These are phyloP conservation scores for Chaetura pelagica DNA, from an alignment of 2,113 vertebrate genomes.

Conservation along the genomic window DNA sequence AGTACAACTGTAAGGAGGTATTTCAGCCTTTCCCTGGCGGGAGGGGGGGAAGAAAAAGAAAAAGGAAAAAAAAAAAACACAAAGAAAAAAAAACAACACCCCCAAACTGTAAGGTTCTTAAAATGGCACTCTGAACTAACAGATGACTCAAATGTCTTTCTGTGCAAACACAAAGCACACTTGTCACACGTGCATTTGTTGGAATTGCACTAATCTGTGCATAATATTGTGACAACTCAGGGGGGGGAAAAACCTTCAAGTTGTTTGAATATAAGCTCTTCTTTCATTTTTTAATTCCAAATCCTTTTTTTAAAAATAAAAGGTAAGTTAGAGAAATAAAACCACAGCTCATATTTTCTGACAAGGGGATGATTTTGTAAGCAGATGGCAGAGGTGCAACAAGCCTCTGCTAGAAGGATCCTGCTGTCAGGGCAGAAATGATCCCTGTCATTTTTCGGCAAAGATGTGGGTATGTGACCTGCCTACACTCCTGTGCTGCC, in stretches of 20 bases:
- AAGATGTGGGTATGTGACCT: not conserved
- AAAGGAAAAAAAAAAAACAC: not conserved
- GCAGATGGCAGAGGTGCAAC: not conserved
- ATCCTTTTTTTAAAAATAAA: not conserved
- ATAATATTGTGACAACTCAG: not conserved
- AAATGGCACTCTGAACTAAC: not conserved
- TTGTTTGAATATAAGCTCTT: not conserved
- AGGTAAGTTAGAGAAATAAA: not conserved
- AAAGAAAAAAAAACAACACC: not conserved
- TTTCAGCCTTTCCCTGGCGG: not conserved
- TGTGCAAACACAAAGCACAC: not conserved
- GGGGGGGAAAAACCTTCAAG: rapidly evolving
- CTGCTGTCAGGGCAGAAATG: not conserved
- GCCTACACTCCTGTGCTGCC: not conserved
- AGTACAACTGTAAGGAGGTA: not conserved
- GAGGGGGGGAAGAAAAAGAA: no score
- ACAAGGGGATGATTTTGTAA: not conserved
- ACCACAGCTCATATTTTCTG: not conserved
- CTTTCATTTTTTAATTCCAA: not conserved
- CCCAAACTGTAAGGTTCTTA: not conserved
- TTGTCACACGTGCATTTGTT: rapidly evolving
- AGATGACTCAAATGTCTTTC: not conserved
- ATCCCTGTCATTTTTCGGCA: not conserved
- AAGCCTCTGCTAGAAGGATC: not conserved
- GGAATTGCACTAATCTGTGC: not conserved